Percentiles rank a stretch among this genome's conserved stretches.
These are phyloP conservation scores for Lasioglossum albipes DNA, from an alignment of 1,140 invertebrate species.

Conservation along the genomic window DNA sequence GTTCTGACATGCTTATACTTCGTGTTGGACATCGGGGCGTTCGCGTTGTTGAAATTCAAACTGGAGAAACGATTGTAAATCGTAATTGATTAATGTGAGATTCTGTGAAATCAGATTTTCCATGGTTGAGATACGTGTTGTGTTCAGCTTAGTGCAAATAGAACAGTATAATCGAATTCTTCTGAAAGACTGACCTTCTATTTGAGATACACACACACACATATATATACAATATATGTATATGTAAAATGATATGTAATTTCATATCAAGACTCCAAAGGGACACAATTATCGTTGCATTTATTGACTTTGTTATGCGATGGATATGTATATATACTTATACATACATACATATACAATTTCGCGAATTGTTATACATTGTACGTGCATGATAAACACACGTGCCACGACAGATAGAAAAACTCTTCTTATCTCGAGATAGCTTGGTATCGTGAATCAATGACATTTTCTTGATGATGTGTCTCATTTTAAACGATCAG, in stretches of 20 bases:
- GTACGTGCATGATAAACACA: background rate
- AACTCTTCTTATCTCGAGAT: constrained; percentile 13
- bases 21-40: constrained; percentile 84
- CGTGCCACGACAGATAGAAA: background rate
- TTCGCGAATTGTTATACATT: too few species aligned
- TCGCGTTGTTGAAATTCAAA: constrained; percentile 84
- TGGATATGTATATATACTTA: background rate
- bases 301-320: constrained; percentile 7
- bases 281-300: constrained; percentile 22
- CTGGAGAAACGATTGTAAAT: constrained; percentile 79
- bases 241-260: background rate
- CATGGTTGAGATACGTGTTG: background rate
- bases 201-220: background rate
- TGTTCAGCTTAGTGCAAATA: constrained; percentile 41
- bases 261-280: background rate
- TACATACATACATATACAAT: too few species aligned
- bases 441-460: background rate
- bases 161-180: constrained; percentile 32
- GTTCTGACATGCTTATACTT: constrained; percentile 83
- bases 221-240: too few species aligned
- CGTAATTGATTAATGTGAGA: background rate
- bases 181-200: constrained; percentile 23
- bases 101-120: background rate
- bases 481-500: constrained; percentile 5
- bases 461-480: constrained; percentile 10